Conservation (phyloP, 2,888 invertebrate genomes). For the Clostera curtula region DNA sequence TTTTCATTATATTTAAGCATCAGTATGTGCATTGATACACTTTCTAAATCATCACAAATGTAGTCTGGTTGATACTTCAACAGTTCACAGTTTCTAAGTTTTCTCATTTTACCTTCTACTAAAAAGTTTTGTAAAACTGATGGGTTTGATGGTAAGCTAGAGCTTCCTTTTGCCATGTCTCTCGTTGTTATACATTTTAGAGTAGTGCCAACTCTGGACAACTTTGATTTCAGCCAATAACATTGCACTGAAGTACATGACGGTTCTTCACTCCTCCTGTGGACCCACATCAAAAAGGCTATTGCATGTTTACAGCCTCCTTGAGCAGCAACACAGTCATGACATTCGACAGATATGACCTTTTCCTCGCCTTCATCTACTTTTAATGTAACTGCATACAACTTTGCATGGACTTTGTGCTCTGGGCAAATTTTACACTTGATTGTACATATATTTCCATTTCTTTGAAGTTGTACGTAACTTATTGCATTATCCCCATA, state of each 20-base stretch:
- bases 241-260: constrained; percentile 23
- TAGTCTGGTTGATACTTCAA: constrained; percentile 20
- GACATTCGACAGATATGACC: constrained; percentile 13
- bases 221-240: constrained; percentile 29
- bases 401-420: constrained; percentile 24
- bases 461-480: constrained; percentile 23
- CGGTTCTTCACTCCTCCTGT: constrained; percentile 31
- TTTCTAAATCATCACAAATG: background rate
- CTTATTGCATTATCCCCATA: constrained; percentile 26
- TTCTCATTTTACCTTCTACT: constrained; percentile 14
- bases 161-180: constrained; percentile 3
- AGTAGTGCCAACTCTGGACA: constrained; percentile 23
- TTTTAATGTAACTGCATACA: constrained; percentile 18
- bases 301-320: constrained; percentile 32
- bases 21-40: no score
- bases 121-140: constrained; percentile 1
- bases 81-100: constrained; percentile 16
- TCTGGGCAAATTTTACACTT: constrained; percentile 26
- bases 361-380: constrained; percentile 21
- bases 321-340: constrained; percentile 24
- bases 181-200: constrained; percentile 19
- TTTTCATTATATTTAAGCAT: no score
- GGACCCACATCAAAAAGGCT: constrained; percentile 30
- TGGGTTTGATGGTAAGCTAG: background rate
- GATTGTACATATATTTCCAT: constrained; percentile 17